These are phyloP conservation scores for Phrixothrix hirtus DNA, from an alignment of 2,888 invertebrate genomes.

Conservation along the genomic window DNA sequence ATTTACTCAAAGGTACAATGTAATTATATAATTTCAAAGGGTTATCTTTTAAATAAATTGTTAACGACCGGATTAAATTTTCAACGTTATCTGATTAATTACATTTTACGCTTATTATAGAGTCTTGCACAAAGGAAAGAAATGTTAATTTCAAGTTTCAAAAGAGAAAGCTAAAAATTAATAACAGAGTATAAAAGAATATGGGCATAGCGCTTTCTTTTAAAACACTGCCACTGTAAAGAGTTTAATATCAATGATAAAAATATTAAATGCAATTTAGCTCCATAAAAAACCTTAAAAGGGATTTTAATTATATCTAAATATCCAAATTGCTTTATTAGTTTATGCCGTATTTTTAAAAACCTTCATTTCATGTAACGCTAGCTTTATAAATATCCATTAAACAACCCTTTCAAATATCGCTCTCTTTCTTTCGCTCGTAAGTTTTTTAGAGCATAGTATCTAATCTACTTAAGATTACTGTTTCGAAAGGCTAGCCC, in stretches of 20 bases:
- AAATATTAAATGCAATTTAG: not conserved
- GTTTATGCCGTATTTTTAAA: not conserved
- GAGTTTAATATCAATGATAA: not conserved
- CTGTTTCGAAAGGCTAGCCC: not conserved
- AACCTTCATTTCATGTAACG: not conserved
- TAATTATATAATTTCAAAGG: slow-evolving; percentile 26
- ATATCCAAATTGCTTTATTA: too few relatives aligned
- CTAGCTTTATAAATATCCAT: not conserved
- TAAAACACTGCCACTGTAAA: slow-evolving; percentile 1
- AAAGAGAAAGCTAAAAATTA: slow-evolving; percentile 23
- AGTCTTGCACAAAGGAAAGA: slow-evolving; percentile 22
- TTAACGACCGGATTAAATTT: slow-evolving; percentile 22
- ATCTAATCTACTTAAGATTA: too few relatives aligned
- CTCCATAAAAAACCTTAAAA: not conserved
- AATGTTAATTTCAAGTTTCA: slow-evolving; percentile 21
- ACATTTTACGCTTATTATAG: slow-evolving; percentile 25
- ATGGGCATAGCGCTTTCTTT: slow-evolving; percentile 7
- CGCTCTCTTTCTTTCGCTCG: too few relatives aligned
- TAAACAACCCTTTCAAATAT: too few relatives aligned
- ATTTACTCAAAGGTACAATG: slow-evolving; percentile 11
- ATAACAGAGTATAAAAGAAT: slow-evolving; percentile 11
- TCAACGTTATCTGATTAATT: slow-evolving; percentile 26
- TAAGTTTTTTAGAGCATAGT: too few relatives aligned
- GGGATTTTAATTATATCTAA: not conserved
- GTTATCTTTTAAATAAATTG: slow-evolving; percentile 22